A percentile compares a stretch with the other conserved stretches of the same genome.
These are phyloP conservation scores for Oxyruncus cristatus DNA, from an alignment of 2,113 vertebrate species.

Conservation along the genomic window DNA sequence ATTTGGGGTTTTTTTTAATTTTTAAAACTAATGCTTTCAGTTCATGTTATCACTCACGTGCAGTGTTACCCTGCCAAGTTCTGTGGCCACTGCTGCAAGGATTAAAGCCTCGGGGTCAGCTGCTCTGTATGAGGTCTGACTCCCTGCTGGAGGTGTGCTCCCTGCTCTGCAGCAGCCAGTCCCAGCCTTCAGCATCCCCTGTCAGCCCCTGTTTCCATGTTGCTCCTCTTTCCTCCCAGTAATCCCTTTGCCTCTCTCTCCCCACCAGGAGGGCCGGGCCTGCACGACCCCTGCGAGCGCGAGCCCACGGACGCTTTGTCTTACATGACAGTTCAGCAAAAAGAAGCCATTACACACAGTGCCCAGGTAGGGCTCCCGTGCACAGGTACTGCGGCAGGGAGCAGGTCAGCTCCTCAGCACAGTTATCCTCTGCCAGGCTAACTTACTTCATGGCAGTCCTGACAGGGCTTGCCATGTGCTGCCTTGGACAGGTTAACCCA, in stretches of 20 bases:
- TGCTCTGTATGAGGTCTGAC: neutral
- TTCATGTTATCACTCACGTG: neutral
- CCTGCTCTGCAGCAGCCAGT: neutral
- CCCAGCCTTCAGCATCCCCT: neutral
- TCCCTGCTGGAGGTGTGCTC: neutral
- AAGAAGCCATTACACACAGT: slow-evolving; percentile 91
- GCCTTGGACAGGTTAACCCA: neutral
- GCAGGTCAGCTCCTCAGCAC: neutral
- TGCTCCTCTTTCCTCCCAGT: neutral
- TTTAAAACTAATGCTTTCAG: neutral
- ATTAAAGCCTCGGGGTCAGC: neutral
- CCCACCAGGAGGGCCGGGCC: slow-evolving; percentile 88
- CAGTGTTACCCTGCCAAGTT: neutral
- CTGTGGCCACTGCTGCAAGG: neutral
- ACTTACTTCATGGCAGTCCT: neutral
- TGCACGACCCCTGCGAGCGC: slow-evolving; percentile 96
- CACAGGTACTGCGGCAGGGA: neutral
- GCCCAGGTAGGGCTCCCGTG: slow-evolving; percentile 84
- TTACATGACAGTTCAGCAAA: slow-evolving; percentile 88
- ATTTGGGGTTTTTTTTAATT: neutral
- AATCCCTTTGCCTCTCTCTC: neutral
- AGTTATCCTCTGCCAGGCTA: neutral
- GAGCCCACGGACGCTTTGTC: slow-evolving; percentile 90
- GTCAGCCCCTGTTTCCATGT: neutral
- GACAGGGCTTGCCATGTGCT: neutral